Conservation (phyloP, 2,888 invertebrate species). For the Drosophila macrospina region DNA sequence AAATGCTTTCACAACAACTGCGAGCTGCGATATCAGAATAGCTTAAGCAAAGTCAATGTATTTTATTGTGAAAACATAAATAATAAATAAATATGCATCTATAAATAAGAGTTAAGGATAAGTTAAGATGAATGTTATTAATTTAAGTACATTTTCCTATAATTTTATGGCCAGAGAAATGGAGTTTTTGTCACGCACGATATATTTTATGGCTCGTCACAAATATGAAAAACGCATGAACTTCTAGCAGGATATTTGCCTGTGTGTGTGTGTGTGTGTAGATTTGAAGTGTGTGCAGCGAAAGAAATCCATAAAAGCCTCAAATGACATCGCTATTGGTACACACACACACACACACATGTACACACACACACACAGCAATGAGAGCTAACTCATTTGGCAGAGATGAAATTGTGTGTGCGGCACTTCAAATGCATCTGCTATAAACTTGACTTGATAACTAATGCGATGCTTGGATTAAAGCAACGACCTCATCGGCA, state of each 20-base stretch:
- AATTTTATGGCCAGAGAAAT: conserved; percentile 8
- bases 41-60: too few species aligned
- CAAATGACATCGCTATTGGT: conserved; percentile 10
- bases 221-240: conserved; percentile 6
- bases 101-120: neutral
- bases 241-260: neutral
- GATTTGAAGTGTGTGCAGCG: conserved; percentile 1
- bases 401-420: conserved; percentile 17
- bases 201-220: conserved; percentile 10
- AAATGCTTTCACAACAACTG: too few species aligned
- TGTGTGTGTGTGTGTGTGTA: neutral
- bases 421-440: conserved; percentile 22
- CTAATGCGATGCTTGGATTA: conserved; percentile 15
- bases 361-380: neutral
- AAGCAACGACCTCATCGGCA: neutral
- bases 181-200: conserved; percentile 14
- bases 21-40: too few species aligned
- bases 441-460: conserved; percentile 28
- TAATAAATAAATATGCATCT: neutral
- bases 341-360: neutral
- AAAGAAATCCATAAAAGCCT: conserved; percentile 7
- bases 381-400: conserved; percentile 9
- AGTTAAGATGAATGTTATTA: neutral
- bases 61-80: too few species aligned
- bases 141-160: neutral